Evolutionary conservation across 1,140 invertebrate species (phyloP), one percentile per base, ranked within the genome.

Genomic region (Sycophaga agraensis): DNA sequence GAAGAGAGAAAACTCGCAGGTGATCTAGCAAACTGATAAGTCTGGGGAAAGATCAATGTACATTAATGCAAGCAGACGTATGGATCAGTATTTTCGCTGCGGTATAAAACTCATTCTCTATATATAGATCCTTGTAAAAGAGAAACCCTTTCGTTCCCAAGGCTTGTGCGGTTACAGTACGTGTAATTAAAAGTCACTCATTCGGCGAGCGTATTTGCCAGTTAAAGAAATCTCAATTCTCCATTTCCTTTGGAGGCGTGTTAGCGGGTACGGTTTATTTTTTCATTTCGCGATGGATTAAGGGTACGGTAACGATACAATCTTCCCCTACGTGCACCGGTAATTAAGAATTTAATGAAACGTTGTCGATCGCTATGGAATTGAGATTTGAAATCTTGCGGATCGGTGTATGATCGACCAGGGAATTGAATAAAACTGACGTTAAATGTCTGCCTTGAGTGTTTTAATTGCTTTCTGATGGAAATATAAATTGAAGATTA

Each of bases 311-410:
- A 34, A 8, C 19, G 43, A 49, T 54, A 49, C 16, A 42, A 56
- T 35, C 56, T 59, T 9, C n/a, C 28, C 17, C 21, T 14, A 0
- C 14, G 4, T 42, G 34, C 24, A 21, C 14, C 14, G 17, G 22
- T 19, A 55, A 55, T 55, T 55, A 55, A 21, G 51, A 31, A 55
- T 55, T 61, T 55, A 55, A 61, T 40, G 22, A 55, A 55, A 61
- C 26, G 17, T 51, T 28, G 24, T 51, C n/a, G 14, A 37, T 28
- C 11, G 60, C 45, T 28, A 37, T 1, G 17, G 46, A 24, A 57
- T 57, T 56, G 16, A 50, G 17, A 57, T 50, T 57, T 56, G 17
- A 51, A 57, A 55, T 54, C 11, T 31, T 42, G 34, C 43, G 16
- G 37, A 34, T 35, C 6, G n/a, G 2, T 12, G 5, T 21, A 0